A percentile compares a stretch with the other conserved stretches of the same genome.
These are phyloP conservation scores for Bettongia penicillata DNA, from an alignment of 2,113 vertebrate genomes.

Conservation along the genomic window DNA sequence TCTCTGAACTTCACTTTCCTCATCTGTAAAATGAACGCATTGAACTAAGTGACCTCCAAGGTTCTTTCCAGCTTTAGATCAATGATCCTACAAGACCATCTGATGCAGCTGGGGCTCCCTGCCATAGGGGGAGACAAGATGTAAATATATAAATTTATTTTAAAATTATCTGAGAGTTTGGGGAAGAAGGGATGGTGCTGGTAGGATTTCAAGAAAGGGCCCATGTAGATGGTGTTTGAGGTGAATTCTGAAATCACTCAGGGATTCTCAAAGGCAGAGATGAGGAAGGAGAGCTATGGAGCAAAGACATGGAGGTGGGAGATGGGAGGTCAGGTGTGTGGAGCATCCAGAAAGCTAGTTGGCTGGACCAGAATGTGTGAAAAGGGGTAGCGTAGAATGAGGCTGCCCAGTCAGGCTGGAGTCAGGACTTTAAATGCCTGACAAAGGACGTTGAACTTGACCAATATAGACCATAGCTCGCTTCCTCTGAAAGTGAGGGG, in stretches of 20 bases:
- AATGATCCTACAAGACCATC: neutral
- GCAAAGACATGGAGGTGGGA: neutral
- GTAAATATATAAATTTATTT: neutral
- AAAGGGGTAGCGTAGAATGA: no score
- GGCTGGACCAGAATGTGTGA: no score
- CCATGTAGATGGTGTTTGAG: neutral
- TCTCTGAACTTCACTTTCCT: neutral
- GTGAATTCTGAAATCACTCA: neutral
- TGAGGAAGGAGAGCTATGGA: neutral
- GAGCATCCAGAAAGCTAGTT: neutral
- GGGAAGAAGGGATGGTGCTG: neutral
- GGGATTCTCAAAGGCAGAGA: neutral
- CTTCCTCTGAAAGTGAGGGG: neutral
- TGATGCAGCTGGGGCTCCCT: neutral
- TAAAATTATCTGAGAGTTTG: neutral
- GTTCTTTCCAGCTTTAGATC: neutral
- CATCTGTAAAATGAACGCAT: neutral
- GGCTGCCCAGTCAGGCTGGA: neutral
- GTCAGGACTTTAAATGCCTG: no score
- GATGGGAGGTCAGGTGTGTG: neutral
- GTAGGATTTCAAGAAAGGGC: neutral
- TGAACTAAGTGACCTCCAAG: no score
- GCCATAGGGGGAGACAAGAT: neutral
- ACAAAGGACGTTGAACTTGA: no score
- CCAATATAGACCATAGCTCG: neutral